These are phyloP conservation scores for Xylocopa sonorina DNA, from an alignment of 1,140 invertebrate genomes.

Conservation along the genomic window DNA sequence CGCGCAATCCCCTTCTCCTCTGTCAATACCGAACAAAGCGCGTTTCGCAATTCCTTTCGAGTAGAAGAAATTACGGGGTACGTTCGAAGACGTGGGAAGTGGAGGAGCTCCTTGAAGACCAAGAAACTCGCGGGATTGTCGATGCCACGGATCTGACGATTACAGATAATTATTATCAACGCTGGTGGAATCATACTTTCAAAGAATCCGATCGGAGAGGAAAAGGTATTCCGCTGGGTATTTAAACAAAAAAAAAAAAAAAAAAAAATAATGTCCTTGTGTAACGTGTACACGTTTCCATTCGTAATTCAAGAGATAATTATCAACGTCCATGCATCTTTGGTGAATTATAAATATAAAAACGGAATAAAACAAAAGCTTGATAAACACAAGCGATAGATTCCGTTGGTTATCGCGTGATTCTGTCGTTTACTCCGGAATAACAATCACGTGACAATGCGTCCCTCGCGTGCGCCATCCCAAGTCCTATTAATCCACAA, in stretches of 20 bases:
- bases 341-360: background rate
- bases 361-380: background rate
- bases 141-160: conserved; percentile 29
- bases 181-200: background rate
- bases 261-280: background rate
- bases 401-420: conserved; percentile 47
- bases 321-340: conserved; percentile 13
- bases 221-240: background rate
- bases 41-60: conserved; percentile 54
- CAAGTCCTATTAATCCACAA: conserved; percentile 48
- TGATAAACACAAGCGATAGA: conserved; percentile 42
- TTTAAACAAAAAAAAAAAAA: background rate
- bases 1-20: conserved; percentile 40
- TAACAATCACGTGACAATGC: conserved; percentile 64
- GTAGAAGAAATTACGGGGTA: conserved; percentile 53
- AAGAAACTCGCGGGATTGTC: conserved; percentile 37
- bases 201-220: background rate
- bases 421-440: conserved; percentile 28
- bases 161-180: conserved; percentile 32
- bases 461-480: conserved; percentile 53
- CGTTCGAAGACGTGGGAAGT: conserved; percentile 53
- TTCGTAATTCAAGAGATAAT: background rate
- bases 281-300: background rate
- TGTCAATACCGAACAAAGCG: conserved; percentile 55
- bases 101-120: conserved; percentile 39